Evolutionary conservation across 2,888 invertebrate genomes (phyloP), one percentile per base, ranked within the genome.

Genomic region (Orthosia incerta): DNA sequence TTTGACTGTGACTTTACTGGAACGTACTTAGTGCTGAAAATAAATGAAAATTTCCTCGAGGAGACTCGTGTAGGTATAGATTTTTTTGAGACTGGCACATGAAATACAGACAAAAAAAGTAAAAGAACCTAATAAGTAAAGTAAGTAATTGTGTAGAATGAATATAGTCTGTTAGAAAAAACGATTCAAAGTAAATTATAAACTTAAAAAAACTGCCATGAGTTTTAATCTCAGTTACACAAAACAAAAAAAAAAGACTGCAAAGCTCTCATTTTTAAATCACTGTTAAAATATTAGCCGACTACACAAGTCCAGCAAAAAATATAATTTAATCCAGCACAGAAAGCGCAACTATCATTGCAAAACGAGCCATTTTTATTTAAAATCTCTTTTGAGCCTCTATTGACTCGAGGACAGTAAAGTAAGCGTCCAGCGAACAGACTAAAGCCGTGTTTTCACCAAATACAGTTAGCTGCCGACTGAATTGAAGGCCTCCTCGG

Each of bases 301-400:
- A 56, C 61, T 57, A 16, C 50, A 63, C 56, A 31, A 59, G n/a
- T 48, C 9, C 13, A 15, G 61, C 4, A 68, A 60, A 73, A 65
- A 80, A 59, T 18, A 31, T 53, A 57, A 74, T 84, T 67, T 61
- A 61, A 84, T 80, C 60, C 23, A 9, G 50, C 26, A 5, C 64
- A 70, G 74, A 79, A 70, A 80, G 66, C 46, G 67, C 59, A 60
- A 71, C 64, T 84, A 71, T 80, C 75, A 80, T 62, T 68, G 70
- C 67, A 63, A 71, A 71, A 62, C 26, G 72, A 81, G 57, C 68
- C 70, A 82, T 84, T 87, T 86, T 87, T 79, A 82, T 82, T 85
- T 85, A 76, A 86, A 83, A 77, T 64, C 70, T 83, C 75, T 67
- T 81, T 73, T 69, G 64, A 79, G 63, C 65, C 59, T 71, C 65